These are phyloP conservation scores for Micrasema longulum DNA, from an alignment of 1,140 invertebrate species.

Conservation along the genomic window DNA sequence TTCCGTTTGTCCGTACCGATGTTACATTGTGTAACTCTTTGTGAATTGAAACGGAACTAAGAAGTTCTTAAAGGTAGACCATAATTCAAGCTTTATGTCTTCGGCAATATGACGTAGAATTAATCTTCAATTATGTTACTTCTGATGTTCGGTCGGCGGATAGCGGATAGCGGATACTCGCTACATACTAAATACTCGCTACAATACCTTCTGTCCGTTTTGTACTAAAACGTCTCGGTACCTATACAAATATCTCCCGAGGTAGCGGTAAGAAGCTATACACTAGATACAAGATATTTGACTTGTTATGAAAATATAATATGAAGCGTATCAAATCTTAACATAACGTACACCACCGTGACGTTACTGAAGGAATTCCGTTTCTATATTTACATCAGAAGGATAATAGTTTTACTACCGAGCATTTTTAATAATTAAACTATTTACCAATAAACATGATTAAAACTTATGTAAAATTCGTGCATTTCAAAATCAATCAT, in stretches of 20 bases:
- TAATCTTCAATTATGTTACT: constrained; percentile 54
- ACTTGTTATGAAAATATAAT: not conserved
- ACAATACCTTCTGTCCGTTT: constrained; percentile 21
- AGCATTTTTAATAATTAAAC: no score
- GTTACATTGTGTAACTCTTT: constrained; percentile 50
- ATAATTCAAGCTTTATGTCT: constrained; percentile 53
- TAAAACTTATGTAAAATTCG: no score
- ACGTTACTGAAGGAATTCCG: not conserved
- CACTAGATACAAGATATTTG: not conserved
- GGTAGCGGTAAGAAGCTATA: not conserved
- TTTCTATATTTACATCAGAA: no score
- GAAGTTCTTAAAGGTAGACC: constrained; percentile 44
- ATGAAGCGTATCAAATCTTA: constrained; percentile 15
- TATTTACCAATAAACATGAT: no score
- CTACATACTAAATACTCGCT: not conserved
- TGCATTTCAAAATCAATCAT: no score
- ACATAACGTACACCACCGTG: not conserved
- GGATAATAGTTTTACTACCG: no score
- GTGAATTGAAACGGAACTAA: constrained; percentile 51
- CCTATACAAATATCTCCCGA: not conserved
- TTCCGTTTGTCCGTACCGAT: constrained; percentile 44
- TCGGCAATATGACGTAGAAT: constrained; percentile 52
- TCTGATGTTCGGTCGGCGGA: constrained; percentile 42
- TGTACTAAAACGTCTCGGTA: constrained; percentile 26
- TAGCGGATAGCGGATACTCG: not conserved